Evolutionary conservation across 2,113 vertebrate species (phyloP), one percentile per base, ranked within the genome.

Genomic region (Gnathonemus echidnorhynchus): DNA sequence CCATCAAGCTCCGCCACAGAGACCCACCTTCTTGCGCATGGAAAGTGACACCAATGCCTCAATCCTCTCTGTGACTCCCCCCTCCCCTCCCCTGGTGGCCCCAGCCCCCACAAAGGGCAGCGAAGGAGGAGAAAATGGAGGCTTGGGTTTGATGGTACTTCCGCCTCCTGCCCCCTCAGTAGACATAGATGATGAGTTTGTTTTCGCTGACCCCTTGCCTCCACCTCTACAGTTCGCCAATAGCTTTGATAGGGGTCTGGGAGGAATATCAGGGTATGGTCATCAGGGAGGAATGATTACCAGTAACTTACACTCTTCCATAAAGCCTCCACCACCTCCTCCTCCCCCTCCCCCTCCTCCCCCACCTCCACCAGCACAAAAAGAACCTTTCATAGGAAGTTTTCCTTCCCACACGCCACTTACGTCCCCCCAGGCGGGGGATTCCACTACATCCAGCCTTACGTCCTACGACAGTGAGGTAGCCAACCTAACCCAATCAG

Each of bases 391-490:
- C 35, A 15, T 90, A 31, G 70, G 84, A 80, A 13, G 17, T 48
- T 42, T 85, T 48, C 13, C 90, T 31, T 80, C 11, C 21, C 93
- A 83, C 89, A 89, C 24, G 88, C 93, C 93, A n/a, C 90, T 94
- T 8, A 52, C 94, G 1, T 95, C 95, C 24, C 93, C 97, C 0
- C 95, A 97, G 90, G 91, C 96, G 2, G 95, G 96, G 11, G 97
- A 98, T 93, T 98, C 97, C 62, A 97, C 97, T 0, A 92, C 97
- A 0, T 98, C 97, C 50, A 98, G 97, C 94, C 95, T 98, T 90
- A 98, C 97, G 2, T 98, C 97, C 24, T 98, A 98, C 0, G 97
- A 98, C 94, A 98, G 97, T 1, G 97, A 98, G 91, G 97, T 98
- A 92, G 97, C 97, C 86, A 98, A 96, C 88, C 96, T 98, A 88